These are phyloP conservation scores for Hermatobates lingyangjiaoensis DNA, from an alignment of 1,140 invertebrate species.

Conservation along the genomic window DNA sequence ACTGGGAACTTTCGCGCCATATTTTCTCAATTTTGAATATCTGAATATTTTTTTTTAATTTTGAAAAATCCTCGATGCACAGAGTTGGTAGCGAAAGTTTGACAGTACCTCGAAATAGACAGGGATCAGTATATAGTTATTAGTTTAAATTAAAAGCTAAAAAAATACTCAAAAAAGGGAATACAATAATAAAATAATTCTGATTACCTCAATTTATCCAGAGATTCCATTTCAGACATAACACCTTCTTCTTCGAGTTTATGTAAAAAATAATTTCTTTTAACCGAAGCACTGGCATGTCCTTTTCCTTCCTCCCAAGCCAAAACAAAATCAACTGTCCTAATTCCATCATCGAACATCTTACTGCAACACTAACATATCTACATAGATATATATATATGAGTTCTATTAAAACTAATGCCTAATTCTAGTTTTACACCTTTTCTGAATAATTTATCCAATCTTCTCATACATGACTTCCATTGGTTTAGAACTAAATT, in stretches of 20 bases:
- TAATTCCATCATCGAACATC: conserved; percentile 12
- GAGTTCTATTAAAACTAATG: not conserved
- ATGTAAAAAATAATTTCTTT: not conserved
- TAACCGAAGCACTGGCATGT: conserved; percentile 25
- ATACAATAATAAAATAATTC: not conserved
- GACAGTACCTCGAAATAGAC: no score
- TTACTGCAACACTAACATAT: conserved; percentile 8
- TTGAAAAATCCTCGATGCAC: no score
- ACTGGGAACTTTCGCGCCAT: no score
- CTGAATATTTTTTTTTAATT: no score
- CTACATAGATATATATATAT: not conserved
- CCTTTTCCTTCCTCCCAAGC: conserved; percentile 12
- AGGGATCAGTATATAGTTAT: no score
- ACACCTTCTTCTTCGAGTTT: conserved; percentile 1
- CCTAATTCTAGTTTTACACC: not conserved
- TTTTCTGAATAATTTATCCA: not conserved
- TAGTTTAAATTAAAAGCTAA: no score
- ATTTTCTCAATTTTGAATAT: no score
- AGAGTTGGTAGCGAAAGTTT: no score
- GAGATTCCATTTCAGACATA: not conserved
- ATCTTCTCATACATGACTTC: no score
- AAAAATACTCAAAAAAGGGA: no score
- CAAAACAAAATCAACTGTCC: conserved; percentile 15
- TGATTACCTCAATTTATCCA: not conserved
- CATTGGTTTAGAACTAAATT: no score